phyloP scores from a whole-genome alignment of 2,888 invertebrate species.

The Drosophila melanocephala region DNA sequence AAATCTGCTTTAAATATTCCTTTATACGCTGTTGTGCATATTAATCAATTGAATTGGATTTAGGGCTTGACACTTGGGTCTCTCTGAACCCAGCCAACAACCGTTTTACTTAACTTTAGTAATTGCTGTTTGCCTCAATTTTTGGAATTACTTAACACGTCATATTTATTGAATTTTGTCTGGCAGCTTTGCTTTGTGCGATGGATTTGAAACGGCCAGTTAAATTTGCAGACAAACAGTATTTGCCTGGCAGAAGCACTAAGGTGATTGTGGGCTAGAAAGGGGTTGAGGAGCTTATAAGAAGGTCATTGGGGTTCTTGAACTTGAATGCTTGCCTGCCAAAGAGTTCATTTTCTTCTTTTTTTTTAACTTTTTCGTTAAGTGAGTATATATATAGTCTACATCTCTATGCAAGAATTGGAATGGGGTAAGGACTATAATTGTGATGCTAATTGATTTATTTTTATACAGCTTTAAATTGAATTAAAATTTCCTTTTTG shows the following conservation, averaged over 20 bases:
- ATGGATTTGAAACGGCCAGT: constrained; percentile 36
- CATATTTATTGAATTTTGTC: constrained; percentile 31
- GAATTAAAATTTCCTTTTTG: neutral
- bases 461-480: neutral
- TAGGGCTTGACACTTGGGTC: neutral
- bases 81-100: neutral
- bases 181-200: constrained; percentile 17
- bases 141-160: neutral
- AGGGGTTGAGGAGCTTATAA: neutral
- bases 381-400: neutral
- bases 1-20: constrained; percentile 9
- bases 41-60: constrained; percentile 13
- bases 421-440: neutral
- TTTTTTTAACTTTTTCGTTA: neutral
- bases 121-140: constrained; percentile 2
- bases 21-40: neutral
- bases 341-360: neutral
- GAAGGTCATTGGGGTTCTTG: constrained; percentile 17
- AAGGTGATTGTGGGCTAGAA: constrained; percentile 19
- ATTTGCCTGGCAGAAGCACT: constrained; percentile 31
- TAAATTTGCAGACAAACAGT: constrained; percentile 19
- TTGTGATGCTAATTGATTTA: neutral
- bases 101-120: constrained; percentile 14
- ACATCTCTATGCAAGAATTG: neutral
- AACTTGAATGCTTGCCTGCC: constrained; percentile 15